These are phyloP conservation scores for Hypolimnas misippus DNA, from an alignment of 2,888 invertebrate species.

Conservation along the genomic window DNA sequence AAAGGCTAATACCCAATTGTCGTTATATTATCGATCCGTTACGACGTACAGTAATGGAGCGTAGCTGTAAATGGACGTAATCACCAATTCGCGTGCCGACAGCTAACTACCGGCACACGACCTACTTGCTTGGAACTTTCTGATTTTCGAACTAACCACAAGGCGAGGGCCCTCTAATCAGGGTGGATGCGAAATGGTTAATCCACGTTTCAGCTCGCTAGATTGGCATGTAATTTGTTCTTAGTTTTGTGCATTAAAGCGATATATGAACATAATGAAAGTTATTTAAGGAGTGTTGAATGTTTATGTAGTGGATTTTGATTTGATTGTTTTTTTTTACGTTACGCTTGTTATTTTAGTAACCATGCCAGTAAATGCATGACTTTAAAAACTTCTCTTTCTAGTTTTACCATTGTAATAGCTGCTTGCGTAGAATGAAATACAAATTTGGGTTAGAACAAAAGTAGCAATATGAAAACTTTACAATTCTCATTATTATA, in stretches of 20 bases:
- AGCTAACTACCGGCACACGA: constrained; percentile 43
- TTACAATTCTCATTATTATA: neutral
- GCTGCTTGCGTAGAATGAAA: neutral
- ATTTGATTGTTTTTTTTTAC: neutral
- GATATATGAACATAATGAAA: neutral
- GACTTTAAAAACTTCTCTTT: neutral
- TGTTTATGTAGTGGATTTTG: constrained; percentile 5
- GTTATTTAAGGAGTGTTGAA: neutral
- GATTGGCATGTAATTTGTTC: constrained; percentile 31
- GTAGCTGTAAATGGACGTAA: constrained; percentile 43
- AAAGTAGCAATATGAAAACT: neutral
- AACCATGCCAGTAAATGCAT: neutral
- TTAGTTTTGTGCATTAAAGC: constrained; percentile 14
- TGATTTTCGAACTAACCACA: constrained; percentile 37
- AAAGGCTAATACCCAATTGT: constrained; percentile 3
- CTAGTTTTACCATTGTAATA: neutral
- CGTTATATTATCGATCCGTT: constrained; percentile 30
- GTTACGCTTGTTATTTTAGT: neutral
- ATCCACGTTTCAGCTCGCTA: constrained; percentile 14
- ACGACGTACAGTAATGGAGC: constrained; percentile 22
- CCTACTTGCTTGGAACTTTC: constrained; percentile 43
- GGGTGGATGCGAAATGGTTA: constrained; percentile 26
- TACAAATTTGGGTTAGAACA: neutral
- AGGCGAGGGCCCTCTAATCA: constrained; percentile 39
- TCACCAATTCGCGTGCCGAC: constrained; percentile 46